Percentiles rank a stretch among this genome's conserved stretches.
These are phyloP conservation scores for Phengaris alcon DNA, from an alignment of 2,888 invertebrate species.

Conservation along the genomic window DNA sequence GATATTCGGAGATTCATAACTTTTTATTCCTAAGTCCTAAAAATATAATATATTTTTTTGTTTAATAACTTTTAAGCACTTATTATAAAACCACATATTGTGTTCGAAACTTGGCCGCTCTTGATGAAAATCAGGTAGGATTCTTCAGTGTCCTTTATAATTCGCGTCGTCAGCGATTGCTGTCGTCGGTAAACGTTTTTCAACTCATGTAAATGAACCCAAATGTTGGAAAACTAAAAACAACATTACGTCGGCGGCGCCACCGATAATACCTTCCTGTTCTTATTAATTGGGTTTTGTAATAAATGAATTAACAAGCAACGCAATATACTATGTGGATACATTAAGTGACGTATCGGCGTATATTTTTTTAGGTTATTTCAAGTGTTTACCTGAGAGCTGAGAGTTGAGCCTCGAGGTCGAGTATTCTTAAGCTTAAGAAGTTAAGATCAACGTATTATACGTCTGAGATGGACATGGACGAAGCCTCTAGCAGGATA, in stretches of 20 bases:
- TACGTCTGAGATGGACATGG: not conserved
- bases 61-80: too few relatives aligned
- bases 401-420: not conserved
- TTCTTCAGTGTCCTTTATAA: too few relatives aligned
- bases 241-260: not conserved
- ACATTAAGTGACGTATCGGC: constrained; percentile 5
- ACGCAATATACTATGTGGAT: not conserved
- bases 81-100: too few relatives aligned
- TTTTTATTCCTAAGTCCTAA: too few relatives aligned
- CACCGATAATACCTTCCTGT: not conserved
- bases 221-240: not conserved
- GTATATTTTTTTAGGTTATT: not conserved
- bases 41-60: too few relatives aligned
- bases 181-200: too few relatives aligned
- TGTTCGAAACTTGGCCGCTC: too few relatives aligned
- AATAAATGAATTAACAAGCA: not conserved
- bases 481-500: not conserved
- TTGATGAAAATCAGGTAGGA: too few relatives aligned
- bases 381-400: not conserved
- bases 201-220: too few relatives aligned
- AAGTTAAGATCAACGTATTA: not conserved
- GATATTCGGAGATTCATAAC: too few relatives aligned
- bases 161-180: too few relatives aligned
- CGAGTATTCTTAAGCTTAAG: not conserved
- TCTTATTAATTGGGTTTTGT: not conserved